These are phyloP conservation scores for Melanotaenia pygmaea DNA, from an alignment of 2,797 vertebrate species.

Conservation along the genomic window DNA sequence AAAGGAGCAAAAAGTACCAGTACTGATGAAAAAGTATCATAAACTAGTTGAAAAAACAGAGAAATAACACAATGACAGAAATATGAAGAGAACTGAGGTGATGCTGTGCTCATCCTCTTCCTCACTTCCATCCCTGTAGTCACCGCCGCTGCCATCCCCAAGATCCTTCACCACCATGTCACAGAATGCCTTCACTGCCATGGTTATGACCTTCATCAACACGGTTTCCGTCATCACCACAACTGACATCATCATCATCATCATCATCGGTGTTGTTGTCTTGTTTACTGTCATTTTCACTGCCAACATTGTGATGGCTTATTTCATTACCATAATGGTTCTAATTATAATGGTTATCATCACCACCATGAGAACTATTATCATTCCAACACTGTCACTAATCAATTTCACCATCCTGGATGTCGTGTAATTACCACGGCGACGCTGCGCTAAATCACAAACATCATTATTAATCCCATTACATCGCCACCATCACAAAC, in stretches of 20 bases:
- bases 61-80: no score
- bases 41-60: no score
- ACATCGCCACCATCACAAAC: neutral
- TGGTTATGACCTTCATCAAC: neutral
- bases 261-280: neutral
- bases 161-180: neutral
- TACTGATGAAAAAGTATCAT: no score
- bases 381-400: conserved; percentile 5
- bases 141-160: no score
- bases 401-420: conserved; percentile 21
- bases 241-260: neutral
- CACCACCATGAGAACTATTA: neutral
- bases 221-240: neutral
- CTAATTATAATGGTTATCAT: neutral
- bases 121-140: no score
- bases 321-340: conserved; percentile 14
- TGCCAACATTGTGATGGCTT: conserved; percentile 4
- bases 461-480: neutral
- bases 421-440: conserved; percentile 9
- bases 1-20: no score
- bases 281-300: neutral
- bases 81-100: no score
- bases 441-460: neutral
- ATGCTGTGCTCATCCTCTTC: no score
- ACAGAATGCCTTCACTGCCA: neutral